phyloP scores from a whole-genome alignment of 2,888 invertebrate genomes.

The Stegana nigrithorax region DNA sequence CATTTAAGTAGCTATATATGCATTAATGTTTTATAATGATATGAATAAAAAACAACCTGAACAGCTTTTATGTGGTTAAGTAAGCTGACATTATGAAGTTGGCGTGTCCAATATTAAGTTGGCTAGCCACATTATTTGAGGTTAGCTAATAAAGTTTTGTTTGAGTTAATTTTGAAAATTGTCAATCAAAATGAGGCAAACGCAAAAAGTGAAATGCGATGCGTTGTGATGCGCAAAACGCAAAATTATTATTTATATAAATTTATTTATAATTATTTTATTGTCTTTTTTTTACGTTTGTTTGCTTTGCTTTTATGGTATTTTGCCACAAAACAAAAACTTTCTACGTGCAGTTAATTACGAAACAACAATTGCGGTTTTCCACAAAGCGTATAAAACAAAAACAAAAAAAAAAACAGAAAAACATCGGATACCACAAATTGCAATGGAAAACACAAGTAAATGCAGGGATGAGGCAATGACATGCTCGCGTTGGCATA shows the following conservation, averaged over 20 bases:
- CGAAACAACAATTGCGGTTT: constrained; percentile 19
- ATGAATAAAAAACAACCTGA: too few species aligned
- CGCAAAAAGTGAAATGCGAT: too few species aligned
- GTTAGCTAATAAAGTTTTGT: too few species aligned
- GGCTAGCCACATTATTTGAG: too few species aligned
- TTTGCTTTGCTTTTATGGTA: constrained; percentile 1
- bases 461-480: neutral
- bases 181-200: too few species aligned
- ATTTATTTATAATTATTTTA: constrained; percentile 3
- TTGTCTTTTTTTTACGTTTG: constrained; percentile 1
- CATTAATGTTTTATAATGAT: too few species aligned
- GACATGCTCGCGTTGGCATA: neutral
- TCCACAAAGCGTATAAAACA: neutral
- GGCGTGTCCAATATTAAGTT: too few species aligned
- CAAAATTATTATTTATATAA: neutral
- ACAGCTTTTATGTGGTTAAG: too few species aligned
- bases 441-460: neutral
- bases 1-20: too few species aligned
- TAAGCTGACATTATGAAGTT: too few species aligned
- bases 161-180: too few species aligned
- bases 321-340: constrained; percentile 5
- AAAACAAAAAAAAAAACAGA: neutral
- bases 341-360: constrained; percentile 20
- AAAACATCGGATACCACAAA: neutral
- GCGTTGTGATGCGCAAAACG: neutral